A percentile compares a stretch with the other conserved stretches of the same genome.
phyloP scores from a whole-genome alignment of 2,113 vertebrate species.

The Saguinus imperator region DNA sequence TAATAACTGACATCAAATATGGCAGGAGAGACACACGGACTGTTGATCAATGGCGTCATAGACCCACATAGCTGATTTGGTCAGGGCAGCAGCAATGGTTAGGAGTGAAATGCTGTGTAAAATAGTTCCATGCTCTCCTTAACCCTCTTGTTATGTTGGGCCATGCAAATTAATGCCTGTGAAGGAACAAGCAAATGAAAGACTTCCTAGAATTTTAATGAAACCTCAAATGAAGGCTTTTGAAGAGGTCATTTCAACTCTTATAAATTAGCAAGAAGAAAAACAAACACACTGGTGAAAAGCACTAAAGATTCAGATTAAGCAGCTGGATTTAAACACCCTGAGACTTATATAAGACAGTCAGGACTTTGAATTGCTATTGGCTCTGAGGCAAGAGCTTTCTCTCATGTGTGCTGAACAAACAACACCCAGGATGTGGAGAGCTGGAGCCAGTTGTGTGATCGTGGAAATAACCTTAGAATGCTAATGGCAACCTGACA shows the following conservation, averaged over 20 bases:
- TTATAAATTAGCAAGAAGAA: constrained; percentile 61
- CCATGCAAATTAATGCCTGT: constrained; percentile 21
- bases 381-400: constrained; percentile 53
- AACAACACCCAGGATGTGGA: constrained; percentile 7
- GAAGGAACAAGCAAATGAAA: constrained; percentile 50
- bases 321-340: constrained; percentile 32
- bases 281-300: constrained; percentile 44
- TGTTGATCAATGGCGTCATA: neutral
- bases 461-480: neutral
- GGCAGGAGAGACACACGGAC: neutral
- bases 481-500: neutral
- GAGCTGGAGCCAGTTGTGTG: neutral
- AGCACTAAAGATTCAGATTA: constrained; percentile 54
- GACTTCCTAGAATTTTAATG: constrained; percentile 55
- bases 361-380: constrained; percentile 42
- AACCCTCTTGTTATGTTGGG: constrained; percentile 1
- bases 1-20: neutral
- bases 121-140: neutral
- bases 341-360: constrained; percentile 40
- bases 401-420: neutral
- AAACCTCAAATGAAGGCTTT: constrained; percentile 38
- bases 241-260: constrained; percentile 31
- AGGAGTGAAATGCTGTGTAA: neutral
- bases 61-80: neutral
- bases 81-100: neutral